Base-by-base conservation (phyloP, 1,140 invertebrate species). In the Drosophila quadrilineata region DNA sequence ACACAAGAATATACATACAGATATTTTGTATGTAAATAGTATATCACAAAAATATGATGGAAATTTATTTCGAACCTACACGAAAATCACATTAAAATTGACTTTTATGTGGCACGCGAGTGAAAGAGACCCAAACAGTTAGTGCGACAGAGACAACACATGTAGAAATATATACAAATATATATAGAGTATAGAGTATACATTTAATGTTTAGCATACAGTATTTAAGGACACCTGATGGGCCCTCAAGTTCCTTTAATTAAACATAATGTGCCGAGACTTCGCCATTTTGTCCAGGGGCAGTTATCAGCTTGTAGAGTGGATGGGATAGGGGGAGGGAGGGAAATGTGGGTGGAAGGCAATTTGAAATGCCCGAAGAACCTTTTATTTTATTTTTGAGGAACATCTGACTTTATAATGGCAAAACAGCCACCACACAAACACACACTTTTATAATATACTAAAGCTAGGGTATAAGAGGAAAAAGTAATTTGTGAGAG, bases 21-120 rank as follows among this genome's bases (percentile, higher is more conserved):
- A n/a, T n/a, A n/a, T n/a, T n/a, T n/a, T n/a, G n/a, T n/a, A n/a
- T n/a, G n/a, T n/a, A n/a, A n/a, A n/a, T n/a, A n/a, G n/a, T 24
- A 17, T 10, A 14, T 49, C 12, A 33, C 31, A 21, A 16, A n/a
- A 33, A 43, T 12, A 10, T 10, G 12, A 45, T 35, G 19, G 46
- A 65, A 84, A 75, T 69, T 76, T 76, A 73, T 70, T 84, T 76
- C 19, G 19, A 40, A 40, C n/a, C n/a, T 35, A 82, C 77, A 82
- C 56, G 72, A 82, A 72, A 76, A 60, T 84, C 72, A 54, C 76
- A 82, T 82, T 82, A 76, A 62, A 82, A 84, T 82, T 72, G 77
- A 64, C 64, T 72, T 73, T 65, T 70, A 69, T 82, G 63, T 40
- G 49, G 28, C 54, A 22, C 16, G 14, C 29, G 9, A 21, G 48